A percentile compares a stretch with the other conserved stretches of the same genome.
Conservation (phyloP, 2,797 vertebrate species). For the Gymnothorax javanicus region DNA sequence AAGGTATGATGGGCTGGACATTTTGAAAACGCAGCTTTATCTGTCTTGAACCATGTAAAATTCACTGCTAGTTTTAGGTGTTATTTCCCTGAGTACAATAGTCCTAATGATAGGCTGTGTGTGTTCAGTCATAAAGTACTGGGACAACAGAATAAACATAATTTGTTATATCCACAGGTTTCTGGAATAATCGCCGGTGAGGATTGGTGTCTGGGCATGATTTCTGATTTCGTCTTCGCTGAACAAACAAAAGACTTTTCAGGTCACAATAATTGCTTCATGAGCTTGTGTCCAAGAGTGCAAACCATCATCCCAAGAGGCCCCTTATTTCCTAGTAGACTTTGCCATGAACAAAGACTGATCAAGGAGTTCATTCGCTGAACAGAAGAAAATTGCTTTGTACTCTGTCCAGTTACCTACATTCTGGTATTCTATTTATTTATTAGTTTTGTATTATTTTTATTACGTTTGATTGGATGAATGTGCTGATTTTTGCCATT, state of each 20-base stretch:
- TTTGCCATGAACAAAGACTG: conserved; percentile 53
- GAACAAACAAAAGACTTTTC: conserved; percentile 39
- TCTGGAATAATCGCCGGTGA: conserved; percentile 55
- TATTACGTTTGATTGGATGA: conserved; percentile 76
- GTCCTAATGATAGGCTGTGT: conserved; percentile 19
- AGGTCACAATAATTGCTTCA: conserved; percentile 50
- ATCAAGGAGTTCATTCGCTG: conserved; percentile 49
- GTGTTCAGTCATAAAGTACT: conserved; percentile 26
- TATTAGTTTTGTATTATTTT: conserved; percentile 79
- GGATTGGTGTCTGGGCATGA: conserved; percentile 39
- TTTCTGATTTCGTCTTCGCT: conserved; percentile 21
- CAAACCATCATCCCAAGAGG: conserved; percentile 25
- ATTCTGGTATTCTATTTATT: conserved; percentile 61
- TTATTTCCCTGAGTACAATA: not conserved
- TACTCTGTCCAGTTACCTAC: conserved; percentile 68
- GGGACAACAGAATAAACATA: conserved; percentile 39
- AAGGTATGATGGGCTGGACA: too few species aligned
- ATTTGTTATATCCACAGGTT: conserved; percentile 62
- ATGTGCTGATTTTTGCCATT: conserved; percentile 64
- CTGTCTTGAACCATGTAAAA: too few species aligned
- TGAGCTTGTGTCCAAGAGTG: conserved; percentile 42
- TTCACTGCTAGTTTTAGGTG: too few species aligned
- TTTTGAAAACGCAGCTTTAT: too few species aligned
- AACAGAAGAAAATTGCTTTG: conserved; percentile 71
- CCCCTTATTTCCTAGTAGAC: conserved; percentile 51